Conservation (phyloP, 2,113 vertebrate genomes). For the Microtus montanus region DNA sequence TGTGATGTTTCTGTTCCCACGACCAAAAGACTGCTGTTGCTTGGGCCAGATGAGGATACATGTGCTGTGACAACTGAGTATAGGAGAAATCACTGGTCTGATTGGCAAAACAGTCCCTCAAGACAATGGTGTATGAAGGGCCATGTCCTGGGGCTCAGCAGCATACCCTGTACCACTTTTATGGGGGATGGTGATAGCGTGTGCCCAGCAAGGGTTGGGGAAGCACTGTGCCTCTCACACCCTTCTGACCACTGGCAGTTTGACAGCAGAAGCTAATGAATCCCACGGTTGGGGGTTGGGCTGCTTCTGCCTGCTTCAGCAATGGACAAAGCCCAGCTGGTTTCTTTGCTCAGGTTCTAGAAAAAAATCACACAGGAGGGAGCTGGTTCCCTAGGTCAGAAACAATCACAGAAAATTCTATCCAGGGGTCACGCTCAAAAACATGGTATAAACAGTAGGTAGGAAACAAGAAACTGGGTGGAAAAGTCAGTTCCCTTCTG, state of each 20-base stretch:
- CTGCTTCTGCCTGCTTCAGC: constrained; percentile 27
- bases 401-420: constrained; percentile 48
- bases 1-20: background rate
- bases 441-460: background rate
- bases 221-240: constrained; percentile 49
- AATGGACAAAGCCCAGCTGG: constrained; percentile 41
- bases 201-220: background rate
- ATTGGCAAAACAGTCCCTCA: background rate
- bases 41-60: background rate
- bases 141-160: background rate
- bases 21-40: background rate
- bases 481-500: background rate
- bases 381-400: constrained; percentile 41
- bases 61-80: background rate
- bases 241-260: background rate
- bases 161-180: background rate
- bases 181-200: background rate
- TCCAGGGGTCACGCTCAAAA: constrained; percentile 43
- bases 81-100: constrained; percentile 17
- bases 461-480: constrained; percentile 1
- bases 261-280: constrained; percentile 63
- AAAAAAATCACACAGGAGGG: background rate
- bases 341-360: constrained; percentile 21
- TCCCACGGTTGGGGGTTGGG: constrained; percentile 20
- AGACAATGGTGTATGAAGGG: background rate